phyloP scores from a whole-genome alignment of 2,113 vertebrate genomes.

The Phyllopteryx taeniolatus region DNA sequence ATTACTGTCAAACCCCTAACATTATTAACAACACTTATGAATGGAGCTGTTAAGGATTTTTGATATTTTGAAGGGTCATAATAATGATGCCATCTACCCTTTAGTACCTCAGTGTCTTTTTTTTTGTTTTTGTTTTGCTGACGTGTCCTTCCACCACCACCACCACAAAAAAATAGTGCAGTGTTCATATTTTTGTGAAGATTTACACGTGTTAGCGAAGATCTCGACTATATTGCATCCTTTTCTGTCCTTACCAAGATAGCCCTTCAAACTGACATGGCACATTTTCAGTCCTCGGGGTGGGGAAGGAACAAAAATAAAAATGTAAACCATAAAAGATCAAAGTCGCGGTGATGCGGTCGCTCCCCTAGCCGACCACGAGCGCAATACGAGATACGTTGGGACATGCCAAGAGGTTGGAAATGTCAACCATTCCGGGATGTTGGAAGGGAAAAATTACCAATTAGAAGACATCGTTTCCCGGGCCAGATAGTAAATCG shows the following conservation, averaged over 20 bases:
- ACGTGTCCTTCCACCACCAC: background rate
- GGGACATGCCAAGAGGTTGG: conserved; percentile 41
- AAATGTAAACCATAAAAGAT: conserved; percentile 21
- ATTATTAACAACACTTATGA: background rate
- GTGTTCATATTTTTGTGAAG: background rate
- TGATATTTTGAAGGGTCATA: background rate
- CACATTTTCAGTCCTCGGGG: background rate
- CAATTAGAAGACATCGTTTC: conserved; percentile 49
- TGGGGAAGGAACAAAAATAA: conserved; percentile 19
- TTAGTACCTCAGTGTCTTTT: background rate
- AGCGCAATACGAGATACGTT: conserved; percentile 22
- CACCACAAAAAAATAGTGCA: background rate
- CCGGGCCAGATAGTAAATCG: conserved; percentile 23
- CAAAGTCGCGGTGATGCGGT: conserved; percentile 39
- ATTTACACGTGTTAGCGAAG: background rate
- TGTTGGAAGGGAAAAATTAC: conserved; percentile 39
- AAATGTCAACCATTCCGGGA: conserved; percentile 42
- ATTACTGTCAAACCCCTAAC: background rate
- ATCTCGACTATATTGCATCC: background rate
- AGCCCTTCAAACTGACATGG: background rate
- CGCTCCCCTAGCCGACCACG: conserved; percentile 32
- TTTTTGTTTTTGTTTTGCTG: background rate
- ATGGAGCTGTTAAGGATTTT: background rate
- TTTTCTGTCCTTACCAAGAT: background rate
- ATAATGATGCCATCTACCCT: background rate